Percentiles rank a stretch among this genome's conserved stretches.
These are phyloP conservation scores for Cheilosia pagana DNA, from an alignment of 2,888 invertebrate genomes.

Conservation along the genomic window DNA sequence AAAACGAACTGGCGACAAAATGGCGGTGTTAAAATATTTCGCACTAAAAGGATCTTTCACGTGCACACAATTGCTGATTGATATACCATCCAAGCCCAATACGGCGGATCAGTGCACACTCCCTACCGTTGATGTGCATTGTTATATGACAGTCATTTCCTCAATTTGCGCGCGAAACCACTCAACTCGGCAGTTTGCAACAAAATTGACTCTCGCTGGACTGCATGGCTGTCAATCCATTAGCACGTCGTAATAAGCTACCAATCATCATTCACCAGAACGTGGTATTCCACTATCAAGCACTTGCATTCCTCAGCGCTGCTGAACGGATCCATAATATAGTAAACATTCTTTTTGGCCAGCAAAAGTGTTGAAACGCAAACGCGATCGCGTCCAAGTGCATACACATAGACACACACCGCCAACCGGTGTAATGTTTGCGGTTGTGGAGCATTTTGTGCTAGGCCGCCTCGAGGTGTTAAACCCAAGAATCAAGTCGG, in stretches of 20 bases:
- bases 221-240: constrained; percentile 37
- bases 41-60: too few relatives aligned
- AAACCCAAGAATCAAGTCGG: constrained; percentile 35
- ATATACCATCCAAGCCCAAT: background rate
- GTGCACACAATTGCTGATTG: too few relatives aligned
- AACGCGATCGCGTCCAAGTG: constrained; percentile 24
- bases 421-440: constrained; percentile 37
- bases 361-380: constrained; percentile 56
- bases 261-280: constrained; percentile 38
- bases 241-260: constrained; percentile 45
- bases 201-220: constrained; percentile 18
- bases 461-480: constrained; percentile 29
- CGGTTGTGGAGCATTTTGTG: constrained; percentile 49
- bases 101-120: background rate
- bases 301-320: constrained; percentile 19
- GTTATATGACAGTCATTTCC: constrained; percentile 22
- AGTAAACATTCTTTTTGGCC: constrained; percentile 45
- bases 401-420: background rate
- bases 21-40: too few relatives aligned
- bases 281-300: constrained; percentile 39
- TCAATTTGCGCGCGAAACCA: constrained; percentile 26
- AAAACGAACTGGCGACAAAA: too few relatives aligned
- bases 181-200: constrained; percentile 3
- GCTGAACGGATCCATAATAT: constrained; percentile 6
- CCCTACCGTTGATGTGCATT: constrained; percentile 2